Conservation (phyloP, 2,113 vertebrate genomes). For the Stegastes partitus region DNA sequence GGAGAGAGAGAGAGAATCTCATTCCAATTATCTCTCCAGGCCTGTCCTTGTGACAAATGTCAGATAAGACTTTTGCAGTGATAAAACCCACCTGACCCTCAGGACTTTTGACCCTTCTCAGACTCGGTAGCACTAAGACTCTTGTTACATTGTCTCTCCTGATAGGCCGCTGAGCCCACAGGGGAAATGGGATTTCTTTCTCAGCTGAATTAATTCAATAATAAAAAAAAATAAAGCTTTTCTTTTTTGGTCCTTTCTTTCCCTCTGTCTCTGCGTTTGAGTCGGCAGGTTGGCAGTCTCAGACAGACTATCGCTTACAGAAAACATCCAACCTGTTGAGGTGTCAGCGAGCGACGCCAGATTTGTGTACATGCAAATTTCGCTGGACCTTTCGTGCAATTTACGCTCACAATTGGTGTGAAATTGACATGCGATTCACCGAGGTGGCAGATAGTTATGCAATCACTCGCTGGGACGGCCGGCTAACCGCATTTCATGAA, state of each 20-base stretch:
- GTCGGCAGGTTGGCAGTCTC: not conserved
- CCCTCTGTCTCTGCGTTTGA: conserved; percentile 1
- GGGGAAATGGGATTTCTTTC: conserved; percentile 51
- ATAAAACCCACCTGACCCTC: conserved; percentile 69
- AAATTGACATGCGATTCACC: conserved; percentile 26
- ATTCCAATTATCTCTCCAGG: conserved; percentile 71
- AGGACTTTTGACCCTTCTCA: conserved; percentile 63
- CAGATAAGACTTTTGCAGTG: conserved; percentile 69
- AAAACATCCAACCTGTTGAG: conserved; percentile 8
- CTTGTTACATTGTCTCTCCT: conserved; percentile 52
- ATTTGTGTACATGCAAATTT: conserved; percentile 3
- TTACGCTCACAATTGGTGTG: not conserved
- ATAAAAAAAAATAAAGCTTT: conserved; percentile 38
- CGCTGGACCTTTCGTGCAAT: not conserved
- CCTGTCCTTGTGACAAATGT: conserved; percentile 67
- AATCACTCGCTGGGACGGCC: not conserved
- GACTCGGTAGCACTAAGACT: conserved; percentile 54
- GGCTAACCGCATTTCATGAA: conserved; percentile 9
- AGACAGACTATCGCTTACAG: not conserved
- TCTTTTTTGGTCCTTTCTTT: conserved; percentile 11
- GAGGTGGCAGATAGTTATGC: not conserved
- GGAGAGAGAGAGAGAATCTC: conserved; percentile 50
- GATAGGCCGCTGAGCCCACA: conserved; percentile 40
- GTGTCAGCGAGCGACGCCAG: not conserved
- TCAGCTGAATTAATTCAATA: conserved; percentile 46